phyloP scores from a whole-genome alignment of 2,888 invertebrate species.

The Euphydryas editha region DNA sequence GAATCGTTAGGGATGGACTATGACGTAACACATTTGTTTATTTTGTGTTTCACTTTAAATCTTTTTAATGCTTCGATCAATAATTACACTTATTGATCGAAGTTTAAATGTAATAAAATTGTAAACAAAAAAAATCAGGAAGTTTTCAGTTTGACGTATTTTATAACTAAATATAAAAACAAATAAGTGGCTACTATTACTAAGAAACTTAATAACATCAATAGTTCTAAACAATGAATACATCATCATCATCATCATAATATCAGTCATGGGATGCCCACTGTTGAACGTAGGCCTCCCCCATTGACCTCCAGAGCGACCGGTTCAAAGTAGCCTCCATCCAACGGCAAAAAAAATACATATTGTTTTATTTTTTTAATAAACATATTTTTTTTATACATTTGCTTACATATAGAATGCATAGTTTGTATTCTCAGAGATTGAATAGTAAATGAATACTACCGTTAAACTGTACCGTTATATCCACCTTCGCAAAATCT shows the following conservation, averaged over 20 bases:
- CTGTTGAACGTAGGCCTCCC: no score
- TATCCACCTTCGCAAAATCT: constrained; percentile 65
- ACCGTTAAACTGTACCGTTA: constrained; percentile 77
- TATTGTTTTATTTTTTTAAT: neutral
- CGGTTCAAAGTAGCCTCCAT: no score
- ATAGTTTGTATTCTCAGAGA: constrained; percentile 64
- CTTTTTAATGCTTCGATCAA: no score
- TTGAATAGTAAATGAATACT: constrained; percentile 73
- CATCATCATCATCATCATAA: no score
- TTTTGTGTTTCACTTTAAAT: neutral
- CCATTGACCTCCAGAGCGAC: no score
- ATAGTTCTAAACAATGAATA: no score
- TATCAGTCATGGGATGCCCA: no score
- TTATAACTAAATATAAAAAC: neutral
- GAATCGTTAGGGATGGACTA: neutral
- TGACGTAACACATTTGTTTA: neutral
- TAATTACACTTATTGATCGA: no score
- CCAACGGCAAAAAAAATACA: no score
- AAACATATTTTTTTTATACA: neutral
- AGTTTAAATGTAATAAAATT: neutral
- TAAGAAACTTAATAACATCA: constrained; percentile 1
- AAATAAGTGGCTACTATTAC: neutral
- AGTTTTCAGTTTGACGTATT: neutral
- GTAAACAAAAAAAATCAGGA: neutral
- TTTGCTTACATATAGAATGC: neutral